Percentiles rank a stretch among this genome's conserved stretches.
phyloP scores from a whole-genome alignment of 2,113 vertebrate genomes.

The Ornithorhynchus anatinus region DNA sequence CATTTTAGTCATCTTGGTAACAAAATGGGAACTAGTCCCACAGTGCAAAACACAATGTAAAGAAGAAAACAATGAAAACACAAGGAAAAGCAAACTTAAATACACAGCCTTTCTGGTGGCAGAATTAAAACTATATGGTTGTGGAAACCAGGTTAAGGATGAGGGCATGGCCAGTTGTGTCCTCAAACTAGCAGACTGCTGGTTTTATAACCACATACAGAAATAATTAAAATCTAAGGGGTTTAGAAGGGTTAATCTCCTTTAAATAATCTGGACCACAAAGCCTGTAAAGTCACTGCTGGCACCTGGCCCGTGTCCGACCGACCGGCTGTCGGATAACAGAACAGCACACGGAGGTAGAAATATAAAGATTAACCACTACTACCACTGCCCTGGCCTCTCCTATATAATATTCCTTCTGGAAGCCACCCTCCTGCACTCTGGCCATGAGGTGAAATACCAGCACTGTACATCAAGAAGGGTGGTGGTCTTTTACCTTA shows the following conservation, averaged over 20 bases:
- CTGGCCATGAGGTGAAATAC: neutral
- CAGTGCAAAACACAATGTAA: neutral
- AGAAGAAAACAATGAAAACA: neutral
- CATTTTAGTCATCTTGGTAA: neutral
- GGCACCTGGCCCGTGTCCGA: slow-evolving; percentile 63
- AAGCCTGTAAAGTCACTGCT: slow-evolving; percentile 82
- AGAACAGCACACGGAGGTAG: slow-evolving; percentile 57
- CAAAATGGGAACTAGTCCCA: neutral
- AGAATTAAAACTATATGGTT: neutral
- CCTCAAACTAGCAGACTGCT: slow-evolving; percentile 74
- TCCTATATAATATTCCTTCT: neutral
- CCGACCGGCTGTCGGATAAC: slow-evolving; percentile 75
- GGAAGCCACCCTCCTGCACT: neutral
- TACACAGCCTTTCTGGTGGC: neutral
- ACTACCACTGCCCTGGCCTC: neutral
- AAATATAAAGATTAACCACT: slow-evolving; percentile 51
- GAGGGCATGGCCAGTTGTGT: slow-evolving; percentile 69
- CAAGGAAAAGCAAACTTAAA: slow-evolving; percentile 8
- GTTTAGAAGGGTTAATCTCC: slow-evolving; percentile 89
- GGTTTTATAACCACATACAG: slow-evolving; percentile 88
- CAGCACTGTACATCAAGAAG: neutral
- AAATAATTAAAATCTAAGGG: slow-evolving; percentile 95
- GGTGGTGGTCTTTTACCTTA: neutral
- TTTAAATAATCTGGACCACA: slow-evolving; percentile 86
- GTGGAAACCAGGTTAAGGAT: slow-evolving; percentile 71